Conservation (phyloP, 2,888 invertebrate genomes). For the Chloroclystis v-ata region DNA sequence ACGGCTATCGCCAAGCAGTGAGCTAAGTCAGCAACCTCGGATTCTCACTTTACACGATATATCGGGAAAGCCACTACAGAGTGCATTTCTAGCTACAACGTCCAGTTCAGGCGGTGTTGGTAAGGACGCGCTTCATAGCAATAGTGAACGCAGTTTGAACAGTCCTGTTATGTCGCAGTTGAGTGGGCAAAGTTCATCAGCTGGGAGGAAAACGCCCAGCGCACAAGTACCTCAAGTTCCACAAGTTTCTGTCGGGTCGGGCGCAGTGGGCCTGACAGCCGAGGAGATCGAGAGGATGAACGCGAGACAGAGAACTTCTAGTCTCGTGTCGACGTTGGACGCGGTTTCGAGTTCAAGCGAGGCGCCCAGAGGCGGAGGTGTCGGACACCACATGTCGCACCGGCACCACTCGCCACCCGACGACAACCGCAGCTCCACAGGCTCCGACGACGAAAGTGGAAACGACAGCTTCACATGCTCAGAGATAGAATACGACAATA, state of each 20-base stretch:
- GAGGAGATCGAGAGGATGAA: constrained; percentile 96
- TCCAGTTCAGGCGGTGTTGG: constrained; percentile 93
- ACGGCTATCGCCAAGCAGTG: constrained; percentile 93
- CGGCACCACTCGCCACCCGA: constrained; percentile 85
- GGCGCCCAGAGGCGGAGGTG: constrained; percentile 83
- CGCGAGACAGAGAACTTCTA: constrained; percentile 91
- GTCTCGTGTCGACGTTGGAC: constrained; percentile 93
- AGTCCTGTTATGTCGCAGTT: constrained; percentile 95
- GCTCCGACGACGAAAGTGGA: constrained; percentile 93
- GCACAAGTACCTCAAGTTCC: constrained; percentile 82
- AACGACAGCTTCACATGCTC: constrained; percentile 99
- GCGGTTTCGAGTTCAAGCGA: constrained; percentile 95
- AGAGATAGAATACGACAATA: constrained; percentile 97
- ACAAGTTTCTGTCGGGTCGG: constrained; percentile 81
- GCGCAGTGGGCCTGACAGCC: constrained; percentile 90
- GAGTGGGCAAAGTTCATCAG: constrained; percentile 90
- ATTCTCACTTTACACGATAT: constrained; percentile 96
- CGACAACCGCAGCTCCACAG: constrained; percentile 86
- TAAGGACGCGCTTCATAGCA: constrained; percentile 92
- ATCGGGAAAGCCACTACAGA: constrained; percentile 94
- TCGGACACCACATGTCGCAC: constrained; percentile 83
- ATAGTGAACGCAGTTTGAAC: constrained; percentile 93
- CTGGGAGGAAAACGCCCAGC: constrained; percentile 84
- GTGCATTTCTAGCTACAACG: constrained; percentile 91
- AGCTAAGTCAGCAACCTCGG: constrained; percentile 93